Evolutionary conservation across 2,888 invertebrate genomes (phyloP), one percentile per base, ranked within the genome.

Genomic region (Lingula anatina): DNA sequence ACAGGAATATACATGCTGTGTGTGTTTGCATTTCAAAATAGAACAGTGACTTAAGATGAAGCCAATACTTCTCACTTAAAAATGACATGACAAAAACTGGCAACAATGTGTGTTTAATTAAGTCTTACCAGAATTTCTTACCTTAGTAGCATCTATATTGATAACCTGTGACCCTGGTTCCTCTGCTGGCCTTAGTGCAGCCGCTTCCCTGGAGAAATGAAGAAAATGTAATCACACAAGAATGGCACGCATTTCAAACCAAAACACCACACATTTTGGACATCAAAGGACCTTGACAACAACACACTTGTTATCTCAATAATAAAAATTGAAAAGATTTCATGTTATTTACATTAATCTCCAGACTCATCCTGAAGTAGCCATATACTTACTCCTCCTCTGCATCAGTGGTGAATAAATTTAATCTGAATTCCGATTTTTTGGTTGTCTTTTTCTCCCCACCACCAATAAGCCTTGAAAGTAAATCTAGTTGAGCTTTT

Each of bases 111-210:
- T n/a, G n/a, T n/a, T n/a, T n/a, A n/a, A n/a, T n/a, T n/a, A n/a
- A n/a, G n/a, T n/a, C n/a, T n/a, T n/a, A n/a, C n/a, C n/a, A n/a
- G n/a, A n/a, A n/a, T n/a, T n/a, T n/a, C 48, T 43, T 50, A 72
- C 72, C 64, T 75, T 73, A 44, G 71, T 65, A n/a, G 74, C 74
- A 64, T 75, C 75, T 51, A 75, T 73, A 48, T 67, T 70, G 39
- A 75, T 65, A 3, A 73, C 69, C 55, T 66, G 57, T 12, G 65
- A 66, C 47, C 66, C 66, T 31, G 56, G 51, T 15, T 59, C 59
- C 46, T 63, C 65, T 21, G 65, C 54, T 12, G 70, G 66, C 49
- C 60, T 54, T 21, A 61, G 50, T 2, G 62, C 50, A 23, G 66
- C 61, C 28, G 67, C 68, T 60, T 68, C 61, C 39, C 69, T 69